Conservation (phyloP, 2,888 invertebrate species). For the Meandrusa payeni region DNA sequence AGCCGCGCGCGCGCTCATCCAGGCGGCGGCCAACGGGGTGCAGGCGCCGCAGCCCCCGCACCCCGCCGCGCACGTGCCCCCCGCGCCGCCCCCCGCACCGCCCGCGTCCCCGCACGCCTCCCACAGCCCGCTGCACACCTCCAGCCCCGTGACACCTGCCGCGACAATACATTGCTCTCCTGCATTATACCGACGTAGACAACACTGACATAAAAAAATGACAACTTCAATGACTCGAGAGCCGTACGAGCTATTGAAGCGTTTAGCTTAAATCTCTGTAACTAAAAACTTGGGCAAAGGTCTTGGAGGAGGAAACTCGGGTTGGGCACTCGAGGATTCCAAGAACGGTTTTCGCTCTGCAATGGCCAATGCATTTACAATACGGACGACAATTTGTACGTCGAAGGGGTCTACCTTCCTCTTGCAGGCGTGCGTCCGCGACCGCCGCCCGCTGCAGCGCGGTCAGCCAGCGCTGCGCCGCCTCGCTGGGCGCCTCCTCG, state of each 20-base stretch:
- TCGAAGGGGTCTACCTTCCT: too few relatives aligned
- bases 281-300: too few relatives aligned
- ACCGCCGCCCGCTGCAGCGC: slow-evolving; percentile 88
- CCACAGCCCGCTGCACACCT: slow-evolving; percentile 51
- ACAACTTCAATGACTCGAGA: too few relatives aligned
- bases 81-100: slow-evolving; percentile 38
- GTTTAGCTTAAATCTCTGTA: too few relatives aligned
- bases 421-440: slow-evolving; percentile 84
- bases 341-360: too few relatives aligned
- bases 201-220: too few relatives aligned
- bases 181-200: neutral
- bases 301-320: too few relatives aligned
- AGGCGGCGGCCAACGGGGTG: slow-evolving; percentile 60
- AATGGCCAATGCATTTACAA: too few relatives aligned
- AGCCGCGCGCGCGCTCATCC: slow-evolving; percentile 82
- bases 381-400: too few relatives aligned
- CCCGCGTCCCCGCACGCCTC: slow-evolving; percentile 49
- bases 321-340: too few relatives aligned
- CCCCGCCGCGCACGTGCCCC: slow-evolving; percentile 40
- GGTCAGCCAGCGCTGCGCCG: slow-evolving; percentile 93
- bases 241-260: too few relatives aligned
- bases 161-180: too few relatives aligned
- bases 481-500: slow-evolving; percentile 90
- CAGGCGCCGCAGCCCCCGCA: slow-evolving; percentile 67
- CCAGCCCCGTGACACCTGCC: slow-evolving; percentile 52